Conservation (phyloP, 2,888 invertebrate species). For the Leucophenga maculata region DNA sequence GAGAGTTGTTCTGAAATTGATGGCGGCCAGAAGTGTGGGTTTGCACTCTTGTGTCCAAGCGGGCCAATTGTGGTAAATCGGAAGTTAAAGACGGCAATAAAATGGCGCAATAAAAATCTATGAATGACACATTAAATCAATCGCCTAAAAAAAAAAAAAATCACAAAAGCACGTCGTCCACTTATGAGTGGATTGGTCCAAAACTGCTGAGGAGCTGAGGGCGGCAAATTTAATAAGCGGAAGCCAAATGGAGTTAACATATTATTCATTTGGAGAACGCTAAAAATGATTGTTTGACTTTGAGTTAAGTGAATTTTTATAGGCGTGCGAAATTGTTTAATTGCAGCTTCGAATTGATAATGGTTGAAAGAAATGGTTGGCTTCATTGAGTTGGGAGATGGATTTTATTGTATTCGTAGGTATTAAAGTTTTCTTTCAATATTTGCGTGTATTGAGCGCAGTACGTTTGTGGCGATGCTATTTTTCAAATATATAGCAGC, state of each 20-base stretch:
- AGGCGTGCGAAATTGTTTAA: constrained; percentile 58
- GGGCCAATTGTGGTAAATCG: constrained; percentile 72
- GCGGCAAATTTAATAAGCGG: not conserved
- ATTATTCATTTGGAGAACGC: constrained; percentile 49
- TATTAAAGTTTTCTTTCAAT: constrained; percentile 34
- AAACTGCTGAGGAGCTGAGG: constrained; percentile 19
- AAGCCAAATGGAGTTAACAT: not conserved
- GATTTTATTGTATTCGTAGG: too few species aligned
- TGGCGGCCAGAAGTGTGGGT: constrained; percentile 27
- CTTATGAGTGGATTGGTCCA: constrained; percentile 50
- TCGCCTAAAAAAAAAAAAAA: constrained; percentile 67
- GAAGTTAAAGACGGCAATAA: constrained; percentile 73
- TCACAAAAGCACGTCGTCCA: constrained; percentile 58
- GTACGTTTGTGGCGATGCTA: too few species aligned
- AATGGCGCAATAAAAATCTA: constrained; percentile 72
- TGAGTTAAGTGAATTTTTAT: constrained; percentile 56
- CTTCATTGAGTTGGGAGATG: not conserved
- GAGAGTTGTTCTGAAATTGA: not conserved
- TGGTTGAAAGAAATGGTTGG: constrained; percentile 11
- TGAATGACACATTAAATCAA: constrained; percentile 73
- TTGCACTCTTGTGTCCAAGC: constrained; percentile 53
- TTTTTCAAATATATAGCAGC: too few species aligned
- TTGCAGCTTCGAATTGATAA: constrained; percentile 32
- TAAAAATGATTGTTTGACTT: constrained; percentile 5
- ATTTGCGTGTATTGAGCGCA: too few species aligned